These are phyloP conservation scores for Micromesistius poutassou DNA, from an alignment of 2,797 vertebrate species.

Conservation along the genomic window DNA sequence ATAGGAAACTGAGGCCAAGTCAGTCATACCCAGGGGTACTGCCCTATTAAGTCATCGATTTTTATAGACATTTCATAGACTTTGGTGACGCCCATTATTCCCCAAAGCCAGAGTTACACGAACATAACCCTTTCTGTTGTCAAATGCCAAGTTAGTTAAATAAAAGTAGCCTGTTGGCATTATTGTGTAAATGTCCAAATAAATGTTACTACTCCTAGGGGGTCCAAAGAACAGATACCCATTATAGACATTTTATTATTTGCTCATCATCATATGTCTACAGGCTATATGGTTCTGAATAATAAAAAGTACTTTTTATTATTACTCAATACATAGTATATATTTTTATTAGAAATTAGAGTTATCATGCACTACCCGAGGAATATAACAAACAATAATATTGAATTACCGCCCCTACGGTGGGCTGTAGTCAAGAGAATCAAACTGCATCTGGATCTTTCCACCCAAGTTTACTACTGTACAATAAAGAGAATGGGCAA, in stretches of 20 bases:
- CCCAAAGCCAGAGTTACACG: too few relatives aligned
- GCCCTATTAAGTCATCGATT: neutral
- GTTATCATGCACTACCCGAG: neutral
- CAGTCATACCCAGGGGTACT: neutral
- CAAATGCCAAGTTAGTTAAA: neutral
- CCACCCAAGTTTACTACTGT: neutral
- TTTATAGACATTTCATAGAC: neutral
- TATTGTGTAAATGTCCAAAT: neutral
- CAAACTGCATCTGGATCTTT: neutral
- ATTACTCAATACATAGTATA: neutral
- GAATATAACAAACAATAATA: neutral
- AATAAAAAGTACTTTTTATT: neutral
- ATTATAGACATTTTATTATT: neutral
- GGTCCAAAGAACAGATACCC: constrained; percentile 1
- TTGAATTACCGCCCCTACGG: neutral
- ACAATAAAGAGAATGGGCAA: neutral
- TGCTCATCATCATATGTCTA: too few relatives aligned
- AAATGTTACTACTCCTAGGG: neutral
- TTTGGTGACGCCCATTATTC: too few relatives aligned
- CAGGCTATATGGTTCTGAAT: neutral
- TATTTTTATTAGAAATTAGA: neutral
- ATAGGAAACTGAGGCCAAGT: neutral
- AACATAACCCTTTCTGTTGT: neutral
- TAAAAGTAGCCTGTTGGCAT: neutral
- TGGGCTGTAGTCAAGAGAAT: neutral